Percentiles rank a stretch among this genome's conserved stretches.
phyloP scores from a whole-genome alignment of 2,113 vertebrate species.

The Leucoraja erinaceus region DNA sequence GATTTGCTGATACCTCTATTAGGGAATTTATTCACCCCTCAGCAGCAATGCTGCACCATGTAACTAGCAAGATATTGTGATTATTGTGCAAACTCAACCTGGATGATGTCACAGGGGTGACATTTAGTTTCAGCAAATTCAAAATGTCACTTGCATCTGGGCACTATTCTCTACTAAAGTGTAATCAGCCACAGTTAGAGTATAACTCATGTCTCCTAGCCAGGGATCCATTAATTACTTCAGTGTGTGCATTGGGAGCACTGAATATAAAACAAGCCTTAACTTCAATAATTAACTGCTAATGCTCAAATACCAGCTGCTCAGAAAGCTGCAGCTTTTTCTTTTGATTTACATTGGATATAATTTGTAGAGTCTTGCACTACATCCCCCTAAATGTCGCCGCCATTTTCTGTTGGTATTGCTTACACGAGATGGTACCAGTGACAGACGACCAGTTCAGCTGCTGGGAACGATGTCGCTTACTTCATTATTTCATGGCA shows the following conservation, averaged over 20 bases:
- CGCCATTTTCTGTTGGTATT: background rate
- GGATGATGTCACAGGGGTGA: background rate
- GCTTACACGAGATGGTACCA: background rate
- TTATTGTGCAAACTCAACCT: background rate
- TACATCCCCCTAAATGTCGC: background rate
- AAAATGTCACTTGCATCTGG: background rate
- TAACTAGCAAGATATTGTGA: background rate
- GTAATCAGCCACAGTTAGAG: background rate
- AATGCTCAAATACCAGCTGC: background rate
- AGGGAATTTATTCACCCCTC: background rate
- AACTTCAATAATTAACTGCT: background rate
- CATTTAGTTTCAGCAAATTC: background rate
- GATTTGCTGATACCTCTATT: background rate
- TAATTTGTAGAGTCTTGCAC: background rate
- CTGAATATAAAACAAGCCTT: background rate
- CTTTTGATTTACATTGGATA: background rate
- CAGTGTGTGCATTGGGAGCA: background rate
- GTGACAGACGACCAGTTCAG: background rate
- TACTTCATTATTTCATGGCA: background rate
- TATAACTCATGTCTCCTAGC: background rate
- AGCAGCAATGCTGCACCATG: background rate
- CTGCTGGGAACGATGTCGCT: background rate
- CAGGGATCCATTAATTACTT: background rate
- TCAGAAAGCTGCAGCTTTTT: background rate
- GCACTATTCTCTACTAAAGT: background rate